phyloP scores from a whole-genome alignment of 2,888 invertebrate species.

The Pristionchus exspectatus region DNA sequence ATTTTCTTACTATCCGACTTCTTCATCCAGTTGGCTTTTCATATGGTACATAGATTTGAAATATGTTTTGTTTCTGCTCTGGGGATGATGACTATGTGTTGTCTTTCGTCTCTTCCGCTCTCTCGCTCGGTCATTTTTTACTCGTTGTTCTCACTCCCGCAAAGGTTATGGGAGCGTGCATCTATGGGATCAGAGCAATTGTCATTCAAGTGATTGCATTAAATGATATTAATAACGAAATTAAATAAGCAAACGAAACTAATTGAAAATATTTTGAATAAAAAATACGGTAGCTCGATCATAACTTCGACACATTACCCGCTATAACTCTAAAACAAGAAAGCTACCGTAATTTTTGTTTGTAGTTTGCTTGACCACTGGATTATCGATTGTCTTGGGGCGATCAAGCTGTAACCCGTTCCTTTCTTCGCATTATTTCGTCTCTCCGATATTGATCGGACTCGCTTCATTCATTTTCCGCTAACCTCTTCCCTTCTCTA shows the following conservation, averaged over 20 bases:
- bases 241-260: neutral
- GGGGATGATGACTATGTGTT: neutral
- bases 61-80: neutral
- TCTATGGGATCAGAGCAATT: constrained; percentile 8
- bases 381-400: constrained; percentile 20
- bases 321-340: neutral
- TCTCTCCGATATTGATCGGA: constrained; percentile 24
- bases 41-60: neutral
- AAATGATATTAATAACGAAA: constrained; percentile 18
- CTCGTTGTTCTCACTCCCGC: constrained; percentile 48
- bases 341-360: neutral
- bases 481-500: constrained; percentile 14
- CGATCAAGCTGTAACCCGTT: constrained; percentile 15
- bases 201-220: neutral
- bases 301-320: neutral
- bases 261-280: neutral
- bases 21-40: too few relatives aligned
- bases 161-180: constrained; percentile 48
- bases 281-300: neutral
- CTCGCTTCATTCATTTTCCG: constrained; percentile 36
- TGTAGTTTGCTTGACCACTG: constrained; percentile 4
- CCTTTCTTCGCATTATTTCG: constrained; percentile 50
- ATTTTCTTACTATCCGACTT: neutral
- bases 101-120: constrained; percentile 48
- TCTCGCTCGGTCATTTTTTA: constrained; percentile 4